phyloP scores from a whole-genome alignment of 2,113 vertebrate genomes.

The Dolichallabes microphthalmus region DNA sequence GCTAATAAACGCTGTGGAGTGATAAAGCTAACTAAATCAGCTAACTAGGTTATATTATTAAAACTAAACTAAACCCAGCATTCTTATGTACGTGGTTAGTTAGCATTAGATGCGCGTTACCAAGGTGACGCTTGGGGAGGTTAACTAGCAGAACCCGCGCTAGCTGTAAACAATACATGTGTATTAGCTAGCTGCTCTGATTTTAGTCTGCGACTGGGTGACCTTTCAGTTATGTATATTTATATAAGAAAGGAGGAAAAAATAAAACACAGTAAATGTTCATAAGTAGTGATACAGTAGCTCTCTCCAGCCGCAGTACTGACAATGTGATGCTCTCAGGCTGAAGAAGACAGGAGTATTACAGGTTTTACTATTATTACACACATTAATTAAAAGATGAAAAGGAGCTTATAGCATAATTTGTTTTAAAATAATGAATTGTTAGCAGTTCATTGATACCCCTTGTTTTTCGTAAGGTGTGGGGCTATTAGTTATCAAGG shows the following conservation, averaged over 20 bases:
- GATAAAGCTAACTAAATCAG: neutral
- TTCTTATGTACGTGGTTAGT: neutral
- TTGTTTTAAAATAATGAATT: too few species aligned
- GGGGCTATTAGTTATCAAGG: neutral
- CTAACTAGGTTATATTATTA: neutral
- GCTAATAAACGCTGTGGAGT: neutral
- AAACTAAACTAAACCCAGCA: neutral
- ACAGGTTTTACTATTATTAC: too few species aligned
- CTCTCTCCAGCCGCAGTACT: neutral
- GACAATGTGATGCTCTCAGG: neutral
- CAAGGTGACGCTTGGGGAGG: neutral
- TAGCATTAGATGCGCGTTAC: neutral
- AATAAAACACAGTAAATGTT: neutral
- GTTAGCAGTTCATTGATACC: neutral
- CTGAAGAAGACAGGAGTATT: neutral
- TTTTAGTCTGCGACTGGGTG: conserved; percentile 9
- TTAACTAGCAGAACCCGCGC: neutral
- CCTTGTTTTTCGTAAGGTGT: neutral
- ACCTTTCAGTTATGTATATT: neutral
- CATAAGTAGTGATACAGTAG: neutral
- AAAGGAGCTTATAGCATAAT: too few species aligned
- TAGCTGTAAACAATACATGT: neutral
- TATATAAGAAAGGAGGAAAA: neutral
- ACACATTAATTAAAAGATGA: neutral
- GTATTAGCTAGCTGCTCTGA: neutral